phyloP scores from a whole-genome alignment of 2,113 vertebrate species.

The Machaerirhynchus nigripectus region DNA sequence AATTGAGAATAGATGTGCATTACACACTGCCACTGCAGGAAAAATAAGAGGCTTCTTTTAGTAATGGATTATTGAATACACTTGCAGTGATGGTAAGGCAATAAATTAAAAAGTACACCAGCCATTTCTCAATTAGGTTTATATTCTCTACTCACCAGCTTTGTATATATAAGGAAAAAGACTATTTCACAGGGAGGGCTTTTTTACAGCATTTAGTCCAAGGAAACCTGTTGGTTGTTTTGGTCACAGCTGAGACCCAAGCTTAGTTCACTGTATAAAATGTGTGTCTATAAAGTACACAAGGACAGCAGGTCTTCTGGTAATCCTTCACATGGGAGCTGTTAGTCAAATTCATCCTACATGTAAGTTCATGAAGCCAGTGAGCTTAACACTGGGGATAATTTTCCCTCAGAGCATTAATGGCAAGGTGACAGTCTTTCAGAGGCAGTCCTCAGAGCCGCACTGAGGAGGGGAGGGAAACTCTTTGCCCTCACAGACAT shows the following conservation, averaged over 20 bases:
- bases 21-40: not conserved
- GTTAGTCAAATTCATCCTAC: not conserved
- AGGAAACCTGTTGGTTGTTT: not conserved
- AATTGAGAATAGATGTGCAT: not conserved
- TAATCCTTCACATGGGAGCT: not conserved
- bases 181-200: not conserved
- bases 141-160: not conserved
- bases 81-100: not conserved
- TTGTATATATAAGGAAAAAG: not conserved
- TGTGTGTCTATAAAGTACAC: not conserved
- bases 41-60: not conserved
- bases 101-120: not conserved
- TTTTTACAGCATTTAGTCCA: not conserved
- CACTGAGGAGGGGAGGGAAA: not conserved
- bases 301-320: not conserved
- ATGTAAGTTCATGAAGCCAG: not conserved
- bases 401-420: not conserved
- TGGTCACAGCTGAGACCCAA: not conserved
- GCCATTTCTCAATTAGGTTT: not conserved
- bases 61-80: not conserved
- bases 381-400: not conserved
- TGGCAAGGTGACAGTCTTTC: not conserved
- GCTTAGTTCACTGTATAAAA: not conserved
- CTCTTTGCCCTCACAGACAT: constrained; percentile 34
- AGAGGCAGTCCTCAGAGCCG: not conserved